Conservation (phyloP, 2,113 vertebrate species). For the Beaufortia kweichowensis region DNA sequence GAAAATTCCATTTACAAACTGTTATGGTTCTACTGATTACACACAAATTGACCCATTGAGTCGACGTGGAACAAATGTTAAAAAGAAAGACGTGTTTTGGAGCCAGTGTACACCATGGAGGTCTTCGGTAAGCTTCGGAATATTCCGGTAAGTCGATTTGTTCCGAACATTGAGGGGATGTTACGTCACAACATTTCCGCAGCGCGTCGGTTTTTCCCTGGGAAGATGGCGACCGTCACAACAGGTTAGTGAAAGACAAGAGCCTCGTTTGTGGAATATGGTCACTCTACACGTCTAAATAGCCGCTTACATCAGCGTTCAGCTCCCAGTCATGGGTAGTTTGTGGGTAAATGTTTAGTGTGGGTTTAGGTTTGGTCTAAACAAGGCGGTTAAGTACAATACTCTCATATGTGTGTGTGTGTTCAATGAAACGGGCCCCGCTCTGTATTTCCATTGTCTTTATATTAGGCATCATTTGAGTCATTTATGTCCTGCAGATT, state of each 20-base stretch:
- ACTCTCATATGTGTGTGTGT: too few relatives aligned
- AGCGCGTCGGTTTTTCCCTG: constrained; percentile 32
- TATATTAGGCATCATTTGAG: background rate
- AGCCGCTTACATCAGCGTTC: background rate
- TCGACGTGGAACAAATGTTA: background rate
- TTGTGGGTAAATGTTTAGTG: background rate
- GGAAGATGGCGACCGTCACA: constrained; percentile 79
- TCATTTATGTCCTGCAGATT: background rate
- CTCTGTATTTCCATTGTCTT: background rate
- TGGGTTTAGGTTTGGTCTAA: background rate
- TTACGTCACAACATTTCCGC: constrained; percentile 57
- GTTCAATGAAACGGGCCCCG: constrained; percentile 11
- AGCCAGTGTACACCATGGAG: background rate
- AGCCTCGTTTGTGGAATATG: background rate
- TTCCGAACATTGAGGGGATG: constrained; percentile 56
- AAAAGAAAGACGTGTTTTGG: background rate
- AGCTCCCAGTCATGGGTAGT: background rate
- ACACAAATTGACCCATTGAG: background rate
- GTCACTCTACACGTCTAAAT: background rate
- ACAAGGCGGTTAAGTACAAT: background rate
- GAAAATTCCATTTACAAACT: constrained; percentile 1
- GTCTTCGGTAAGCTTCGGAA: constrained; percentile 4
- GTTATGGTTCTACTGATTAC: background rate
- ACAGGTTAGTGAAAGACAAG: constrained; percentile 71
- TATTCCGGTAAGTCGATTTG: constrained; percentile 4